Percentiles rank a stretch among this genome's conserved stretches.
phyloP scores from a whole-genome alignment of 1,140 invertebrate genomes.

The Drosophila carrolli region DNA sequence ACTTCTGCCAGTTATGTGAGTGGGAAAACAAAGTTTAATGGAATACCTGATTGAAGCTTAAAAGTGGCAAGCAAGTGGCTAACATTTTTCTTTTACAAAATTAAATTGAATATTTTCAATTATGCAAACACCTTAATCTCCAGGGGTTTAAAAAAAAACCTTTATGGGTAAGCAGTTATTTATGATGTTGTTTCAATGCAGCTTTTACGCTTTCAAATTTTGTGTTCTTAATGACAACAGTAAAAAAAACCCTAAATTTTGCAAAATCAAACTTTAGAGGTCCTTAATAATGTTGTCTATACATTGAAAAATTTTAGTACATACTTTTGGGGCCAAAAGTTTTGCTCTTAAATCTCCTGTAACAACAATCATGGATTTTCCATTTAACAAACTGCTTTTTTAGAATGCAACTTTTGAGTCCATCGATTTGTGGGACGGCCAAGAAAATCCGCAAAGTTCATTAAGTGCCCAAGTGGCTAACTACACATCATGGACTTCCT shows the following conservation, averaged over 20 bases:
- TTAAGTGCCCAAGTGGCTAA: slow-evolving; percentile 40
- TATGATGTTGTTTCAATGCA: too few species aligned
- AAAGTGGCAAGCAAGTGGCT: slow-evolving; percentile 7
- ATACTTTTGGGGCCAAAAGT: background rate
- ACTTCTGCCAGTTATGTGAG: background rate
- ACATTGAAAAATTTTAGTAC: too few species aligned
- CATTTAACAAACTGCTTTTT: background rate
- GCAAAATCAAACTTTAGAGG: background rate
- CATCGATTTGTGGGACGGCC: background rate
- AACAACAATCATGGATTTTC: background rate
- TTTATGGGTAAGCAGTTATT: too few species aligned
- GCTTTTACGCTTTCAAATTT: too few species aligned
- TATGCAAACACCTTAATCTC: background rate
- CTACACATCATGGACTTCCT: slow-evolving; percentile 29
- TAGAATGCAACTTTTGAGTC: background rate
- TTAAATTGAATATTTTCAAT: slow-evolving; percentile 1
- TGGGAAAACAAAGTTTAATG: slow-evolving; percentile 8
- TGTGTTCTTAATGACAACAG: too few species aligned
- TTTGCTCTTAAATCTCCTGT: background rate
- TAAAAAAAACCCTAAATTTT: background rate
- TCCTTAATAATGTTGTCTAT: background rate
- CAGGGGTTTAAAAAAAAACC: background rate
- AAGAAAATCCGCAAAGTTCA: slow-evolving; percentile 25
- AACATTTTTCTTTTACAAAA: background rate
- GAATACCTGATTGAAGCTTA: slow-evolving; percentile 10